phyloP scores from a whole-genome alignment of 1,140 invertebrate genomes.

The Eufriesea mexicana region DNA sequence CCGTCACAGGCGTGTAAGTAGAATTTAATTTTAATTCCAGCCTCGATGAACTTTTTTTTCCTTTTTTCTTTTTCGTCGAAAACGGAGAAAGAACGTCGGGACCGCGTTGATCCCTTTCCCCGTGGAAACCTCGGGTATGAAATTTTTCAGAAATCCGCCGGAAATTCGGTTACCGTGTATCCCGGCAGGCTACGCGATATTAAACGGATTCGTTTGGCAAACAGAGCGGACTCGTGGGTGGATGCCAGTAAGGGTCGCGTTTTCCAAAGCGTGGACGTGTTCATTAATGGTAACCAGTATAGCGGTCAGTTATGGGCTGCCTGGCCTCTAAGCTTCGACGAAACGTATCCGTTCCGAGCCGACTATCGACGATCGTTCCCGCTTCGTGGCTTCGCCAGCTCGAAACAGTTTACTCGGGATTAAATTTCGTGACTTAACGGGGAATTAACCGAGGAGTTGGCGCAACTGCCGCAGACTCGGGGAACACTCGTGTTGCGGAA shows the following conservation, averaged over 20 bases:
- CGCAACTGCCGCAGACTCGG: not conserved
- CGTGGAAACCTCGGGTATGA: not conserved
- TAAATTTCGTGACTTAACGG: not conserved
- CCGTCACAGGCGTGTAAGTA: not conserved
- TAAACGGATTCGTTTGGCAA: not conserved
- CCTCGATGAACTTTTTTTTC: not conserved
- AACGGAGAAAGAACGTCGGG: not conserved
- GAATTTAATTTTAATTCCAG: not conserved
- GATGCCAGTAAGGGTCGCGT: not conserved
- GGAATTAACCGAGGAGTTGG: not conserved
- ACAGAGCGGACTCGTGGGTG: not conserved
- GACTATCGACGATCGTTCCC: not conserved
- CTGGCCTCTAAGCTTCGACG: not conserved
- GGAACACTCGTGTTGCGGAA: not conserved
- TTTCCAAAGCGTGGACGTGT: not conserved
- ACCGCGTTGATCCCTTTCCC: not conserved
- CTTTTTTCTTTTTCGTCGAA: not conserved
- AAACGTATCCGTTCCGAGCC: not conserved
- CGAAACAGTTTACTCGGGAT: not conserved
- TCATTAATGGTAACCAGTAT: not conserved
- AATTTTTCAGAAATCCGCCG: not conserved
- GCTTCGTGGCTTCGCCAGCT: not conserved
- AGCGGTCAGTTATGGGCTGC: not conserved
- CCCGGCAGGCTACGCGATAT: not conserved
- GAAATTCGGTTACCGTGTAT: constrained; percentile 3